A percentile compares a stretch with the other conserved stretches of the same genome.
These are phyloP conservation scores for Linnaemya vulpina DNA, from an alignment of 2,888 invertebrate species.

Conservation along the genomic window DNA sequence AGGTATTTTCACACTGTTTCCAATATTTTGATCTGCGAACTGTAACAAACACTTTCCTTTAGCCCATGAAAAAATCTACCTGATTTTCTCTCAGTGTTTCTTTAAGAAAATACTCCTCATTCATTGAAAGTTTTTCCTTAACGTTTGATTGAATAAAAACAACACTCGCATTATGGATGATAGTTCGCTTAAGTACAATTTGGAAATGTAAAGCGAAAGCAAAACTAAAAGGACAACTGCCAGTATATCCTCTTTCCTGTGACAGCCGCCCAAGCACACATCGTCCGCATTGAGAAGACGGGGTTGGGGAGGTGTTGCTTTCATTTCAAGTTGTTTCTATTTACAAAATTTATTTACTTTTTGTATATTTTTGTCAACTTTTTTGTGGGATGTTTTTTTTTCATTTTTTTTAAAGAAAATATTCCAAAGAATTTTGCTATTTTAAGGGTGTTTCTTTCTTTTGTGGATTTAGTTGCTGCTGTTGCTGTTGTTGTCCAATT, in stretches of 20 bases:
- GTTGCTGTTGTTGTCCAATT: neutral
- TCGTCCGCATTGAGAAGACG: too few species aligned
- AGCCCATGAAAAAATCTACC: too few species aligned
- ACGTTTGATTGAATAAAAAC: slow-evolving; percentile 62
- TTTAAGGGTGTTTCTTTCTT: slow-evolving; percentile 38
- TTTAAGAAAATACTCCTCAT: slow-evolving; percentile 3
- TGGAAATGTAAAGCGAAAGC: neutral
- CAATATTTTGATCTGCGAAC: too few species aligned
- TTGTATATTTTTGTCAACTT: slow-evolving; percentile 37
- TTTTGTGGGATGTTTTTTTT: slow-evolving; percentile 17
- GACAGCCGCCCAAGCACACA: slow-evolving; percentile 24
- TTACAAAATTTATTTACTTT: slow-evolving; percentile 16
- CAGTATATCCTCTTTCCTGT: slow-evolving; percentile 66
- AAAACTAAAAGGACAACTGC: slow-evolving; percentile 53
- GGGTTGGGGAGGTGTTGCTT: slow-evolving; percentile 48
- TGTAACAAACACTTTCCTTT: too few species aligned
- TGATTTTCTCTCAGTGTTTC: slow-evolving; percentile 33
- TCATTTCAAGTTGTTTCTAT: slow-evolving; percentile 63
- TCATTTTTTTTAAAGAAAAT: slow-evolving; percentile 30
- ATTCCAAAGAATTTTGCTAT: neutral
- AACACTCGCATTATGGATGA: slow-evolving; percentile 49
- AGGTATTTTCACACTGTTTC: too few species aligned
- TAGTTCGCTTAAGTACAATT: slow-evolving; percentile 44
- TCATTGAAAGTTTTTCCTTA: slow-evolving; percentile 42
- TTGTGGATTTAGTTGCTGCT: slow-evolving; percentile 31